phyloP scores from a whole-genome alignment of 2,888 invertebrate species.

The Xestia xanthographa region DNA sequence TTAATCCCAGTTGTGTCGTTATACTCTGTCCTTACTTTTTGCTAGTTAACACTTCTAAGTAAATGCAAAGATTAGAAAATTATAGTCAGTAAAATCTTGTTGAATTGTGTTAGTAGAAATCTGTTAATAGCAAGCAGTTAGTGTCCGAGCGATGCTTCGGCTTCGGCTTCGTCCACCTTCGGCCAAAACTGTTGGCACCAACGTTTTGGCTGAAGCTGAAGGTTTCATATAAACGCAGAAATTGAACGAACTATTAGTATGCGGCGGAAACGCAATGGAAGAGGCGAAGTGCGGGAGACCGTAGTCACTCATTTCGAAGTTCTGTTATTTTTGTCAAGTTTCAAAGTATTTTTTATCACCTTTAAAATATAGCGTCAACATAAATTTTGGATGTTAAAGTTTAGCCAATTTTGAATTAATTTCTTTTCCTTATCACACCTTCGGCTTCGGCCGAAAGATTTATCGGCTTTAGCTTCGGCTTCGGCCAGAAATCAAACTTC shows the following conservation, averaged over 20 bases:
- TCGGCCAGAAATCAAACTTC: background rate
- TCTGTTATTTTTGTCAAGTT: background rate
- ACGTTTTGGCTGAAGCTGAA: background rate
- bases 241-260: background rate
- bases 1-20: constrained; percentile 66
- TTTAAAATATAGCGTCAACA: too few species aligned
- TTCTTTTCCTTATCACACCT: background rate
- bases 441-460: too few species aligned
- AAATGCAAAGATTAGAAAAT: background rate
- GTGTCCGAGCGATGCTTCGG: background rate
- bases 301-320: background rate
- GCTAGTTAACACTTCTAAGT: constrained; percentile 38
- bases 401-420: background rate
- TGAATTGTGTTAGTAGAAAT: background rate
- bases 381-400: too few species aligned
- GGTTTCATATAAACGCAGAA: background rate
- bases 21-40: constrained; percentile 38
- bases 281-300: too few species aligned
- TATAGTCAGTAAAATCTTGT: background rate
- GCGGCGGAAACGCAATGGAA: too few species aligned
- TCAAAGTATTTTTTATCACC: background rate
- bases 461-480: too few species aligned
- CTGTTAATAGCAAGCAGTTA: background rate
- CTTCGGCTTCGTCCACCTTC: background rate
- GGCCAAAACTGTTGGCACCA: background rate